Conservation (phyloP, 2,113 vertebrate species). For the Picathartes gymnocephalus region DNA sequence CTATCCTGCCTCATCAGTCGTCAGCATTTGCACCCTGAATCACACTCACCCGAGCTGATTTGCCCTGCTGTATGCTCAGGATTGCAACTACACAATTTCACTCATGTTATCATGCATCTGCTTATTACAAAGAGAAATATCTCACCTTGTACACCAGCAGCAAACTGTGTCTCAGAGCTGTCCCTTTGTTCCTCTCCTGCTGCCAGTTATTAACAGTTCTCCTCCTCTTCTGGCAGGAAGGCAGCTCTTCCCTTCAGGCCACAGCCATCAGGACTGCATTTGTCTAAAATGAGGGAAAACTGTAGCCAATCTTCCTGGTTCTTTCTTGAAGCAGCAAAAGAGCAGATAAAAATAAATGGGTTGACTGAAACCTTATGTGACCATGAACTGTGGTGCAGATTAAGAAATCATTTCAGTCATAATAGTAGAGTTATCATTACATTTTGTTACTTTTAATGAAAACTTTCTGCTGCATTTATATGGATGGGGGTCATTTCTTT, state of each 20-base stretch:
- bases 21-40: not conserved
- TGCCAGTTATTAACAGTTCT: not conserved
- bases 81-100: not conserved
- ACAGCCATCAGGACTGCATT: not conserved
- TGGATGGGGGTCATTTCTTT: not conserved
- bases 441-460: not conserved
- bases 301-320: not conserved
- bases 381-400: not conserved
- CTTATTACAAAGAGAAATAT: not conserved
- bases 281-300: not conserved
- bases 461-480: not conserved
- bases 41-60: not conserved
- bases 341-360: not conserved
- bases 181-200: not conserved
- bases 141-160: not conserved
- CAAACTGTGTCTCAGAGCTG: not conserved
- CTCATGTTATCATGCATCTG: not conserved
- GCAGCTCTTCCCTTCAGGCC: not conserved
- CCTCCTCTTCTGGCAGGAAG: not conserved
- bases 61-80: accelerated
- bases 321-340: not conserved
- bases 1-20: not conserved
- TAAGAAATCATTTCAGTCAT: not conserved
- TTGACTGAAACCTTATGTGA: not conserved
- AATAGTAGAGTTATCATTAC: not conserved